These are phyloP conservation scores for Romanogobio albipinnatus DNA, from an alignment of 2,113 vertebrate species.

Conservation along the genomic window DNA sequence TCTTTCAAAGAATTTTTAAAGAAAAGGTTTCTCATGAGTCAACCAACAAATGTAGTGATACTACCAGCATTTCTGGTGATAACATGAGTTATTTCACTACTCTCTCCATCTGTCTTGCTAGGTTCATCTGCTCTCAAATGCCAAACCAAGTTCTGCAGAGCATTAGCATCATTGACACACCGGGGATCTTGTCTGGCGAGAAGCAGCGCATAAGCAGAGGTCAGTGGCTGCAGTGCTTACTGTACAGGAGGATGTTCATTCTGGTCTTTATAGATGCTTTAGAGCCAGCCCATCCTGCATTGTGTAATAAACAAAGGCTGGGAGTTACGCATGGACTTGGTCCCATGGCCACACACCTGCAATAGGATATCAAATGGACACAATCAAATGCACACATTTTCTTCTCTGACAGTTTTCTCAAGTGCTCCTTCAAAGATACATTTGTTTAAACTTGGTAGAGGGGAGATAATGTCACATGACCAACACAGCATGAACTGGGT, in stretches of 20 bases:
- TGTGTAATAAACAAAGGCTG: constrained; percentile 23
- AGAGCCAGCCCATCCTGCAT: background rate
- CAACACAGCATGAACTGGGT: background rate
- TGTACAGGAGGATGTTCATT: background rate
- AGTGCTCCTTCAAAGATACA: background rate
- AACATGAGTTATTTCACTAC: background rate
- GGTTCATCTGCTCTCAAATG: constrained; percentile 97
- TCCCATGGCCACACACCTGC: constrained; percentile 11
- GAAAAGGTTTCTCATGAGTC: background rate
- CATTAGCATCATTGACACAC: constrained; percentile 97
- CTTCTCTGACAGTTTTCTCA: background rate
- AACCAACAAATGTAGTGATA: constrained; percentile 5
- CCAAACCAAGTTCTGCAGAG: constrained; percentile 95
- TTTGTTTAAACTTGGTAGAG: background rate
- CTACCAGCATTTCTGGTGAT: constrained; percentile 24
- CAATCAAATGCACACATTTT: background rate
- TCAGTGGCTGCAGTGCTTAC: constrained; percentile 63
- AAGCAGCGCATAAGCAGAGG: constrained; percentile 96
- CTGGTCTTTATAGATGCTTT: background rate
- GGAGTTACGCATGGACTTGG: background rate
- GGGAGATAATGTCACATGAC: background rate
- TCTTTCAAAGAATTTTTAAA: background rate
- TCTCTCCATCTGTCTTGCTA: constrained; percentile 60
- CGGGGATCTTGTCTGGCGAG: constrained; percentile 95
- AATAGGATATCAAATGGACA: background rate